A percentile compares a stretch with the other conserved stretches of the same genome.
These are phyloP conservation scores for Coregonus clupeaformis DNA, from an alignment of 2,113 vertebrate genomes.

Conservation along the genomic window DNA sequence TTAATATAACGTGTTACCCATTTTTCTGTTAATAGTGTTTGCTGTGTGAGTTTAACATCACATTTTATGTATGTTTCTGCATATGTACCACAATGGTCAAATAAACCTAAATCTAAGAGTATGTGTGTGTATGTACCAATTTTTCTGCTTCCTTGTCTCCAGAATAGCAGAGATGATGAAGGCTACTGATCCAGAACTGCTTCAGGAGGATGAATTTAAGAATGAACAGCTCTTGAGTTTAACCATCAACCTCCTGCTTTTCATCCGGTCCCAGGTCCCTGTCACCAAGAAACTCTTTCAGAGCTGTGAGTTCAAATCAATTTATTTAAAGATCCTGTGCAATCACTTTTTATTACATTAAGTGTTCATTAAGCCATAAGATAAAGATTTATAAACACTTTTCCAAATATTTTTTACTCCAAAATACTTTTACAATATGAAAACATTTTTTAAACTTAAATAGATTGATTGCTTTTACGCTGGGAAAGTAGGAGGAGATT, in stretches of 20 bases:
- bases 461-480: too few species aligned
- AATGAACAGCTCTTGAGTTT: conserved; percentile 60
- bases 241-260: conserved; percentile 63
- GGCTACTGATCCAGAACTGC: conserved; percentile 54
- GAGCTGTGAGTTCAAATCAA: conserved; percentile 59
- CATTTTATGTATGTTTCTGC: too few species aligned
- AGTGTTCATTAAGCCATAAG: too few species aligned
- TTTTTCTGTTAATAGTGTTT: too few species aligned
- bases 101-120: neutral
- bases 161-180: conserved; percentile 56
- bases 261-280: conserved; percentile 68
- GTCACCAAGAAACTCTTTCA: conserved; percentile 66
- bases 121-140: neutral
- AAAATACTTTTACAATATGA: too few species aligned
- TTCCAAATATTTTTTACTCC: too few species aligned
- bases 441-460: too few species aligned
- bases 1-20: too few species aligned
- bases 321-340: neutral
- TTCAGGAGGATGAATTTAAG: conserved; percentile 63
- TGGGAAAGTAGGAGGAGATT: too few species aligned
- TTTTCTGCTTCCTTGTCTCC: neutral
- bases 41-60: too few species aligned
- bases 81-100: too few species aligned
- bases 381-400: too few species aligned
- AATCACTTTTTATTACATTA: neutral